phyloP scores from a whole-genome alignment of 2,797 vertebrate species.

The Anabas testudineus region DNA sequence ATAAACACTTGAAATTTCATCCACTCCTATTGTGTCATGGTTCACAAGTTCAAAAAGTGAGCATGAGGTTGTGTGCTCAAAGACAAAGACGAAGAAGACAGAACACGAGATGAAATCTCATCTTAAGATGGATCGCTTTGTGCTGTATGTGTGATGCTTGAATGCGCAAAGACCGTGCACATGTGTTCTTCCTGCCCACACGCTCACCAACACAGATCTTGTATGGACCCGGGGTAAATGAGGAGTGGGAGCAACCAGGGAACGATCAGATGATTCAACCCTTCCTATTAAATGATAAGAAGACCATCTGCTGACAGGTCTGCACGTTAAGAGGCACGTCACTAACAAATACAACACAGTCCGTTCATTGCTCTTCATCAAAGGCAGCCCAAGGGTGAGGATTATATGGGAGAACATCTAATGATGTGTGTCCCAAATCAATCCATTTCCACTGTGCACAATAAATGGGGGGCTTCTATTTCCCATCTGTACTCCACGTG shows the following conservation, averaged over 20 bases:
- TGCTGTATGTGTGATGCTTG: neutral
- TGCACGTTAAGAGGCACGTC: conserved; percentile 51
- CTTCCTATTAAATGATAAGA: conserved; percentile 74
- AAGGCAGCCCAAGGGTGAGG: conserved; percentile 51
- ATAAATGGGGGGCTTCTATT: conserved; percentile 42
- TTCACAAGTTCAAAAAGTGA: neutral
- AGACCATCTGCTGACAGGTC: conserved; percentile 52
- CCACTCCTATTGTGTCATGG: neutral
- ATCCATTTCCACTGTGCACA: conserved; percentile 45
- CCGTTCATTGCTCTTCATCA: conserved; percentile 58
- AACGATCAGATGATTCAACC: conserved; percentile 59
- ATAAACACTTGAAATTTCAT: conserved; percentile 9
- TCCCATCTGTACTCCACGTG: conserved; percentile 37
- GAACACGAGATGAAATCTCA: conserved; percentile 8
- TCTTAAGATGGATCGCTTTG: neutral
- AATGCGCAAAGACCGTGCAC: neutral
- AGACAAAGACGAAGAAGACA: conserved; percentile 10
- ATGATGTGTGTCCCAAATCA: conserved; percentile 57
- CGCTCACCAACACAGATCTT: conserved; percentile 27
- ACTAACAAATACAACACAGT: conserved; percentile 54
- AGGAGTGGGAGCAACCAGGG: conserved; percentile 28
- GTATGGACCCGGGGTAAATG: conserved; percentile 58
- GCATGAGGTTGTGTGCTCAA: conserved; percentile 3
- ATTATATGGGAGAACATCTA: conserved; percentile 54
- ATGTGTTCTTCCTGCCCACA: conserved; percentile 21